Conservation (phyloP, 2,797 vertebrate genomes). For the Dryobates pubescens region DNA sequence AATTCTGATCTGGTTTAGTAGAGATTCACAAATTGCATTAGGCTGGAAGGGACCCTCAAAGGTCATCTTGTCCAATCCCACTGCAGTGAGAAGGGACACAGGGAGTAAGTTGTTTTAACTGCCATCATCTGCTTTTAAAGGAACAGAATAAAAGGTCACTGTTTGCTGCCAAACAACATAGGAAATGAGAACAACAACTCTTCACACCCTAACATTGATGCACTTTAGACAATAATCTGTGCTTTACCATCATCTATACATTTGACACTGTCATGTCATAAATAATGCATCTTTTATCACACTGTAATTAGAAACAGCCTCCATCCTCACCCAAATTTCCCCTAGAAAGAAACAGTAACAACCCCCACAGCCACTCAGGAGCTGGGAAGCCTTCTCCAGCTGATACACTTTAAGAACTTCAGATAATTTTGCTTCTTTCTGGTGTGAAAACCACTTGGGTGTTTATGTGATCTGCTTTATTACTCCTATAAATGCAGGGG, state of each 20-base stretch:
- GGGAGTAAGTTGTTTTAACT: not conserved
- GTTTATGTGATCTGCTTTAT: slow-evolving; percentile 34
- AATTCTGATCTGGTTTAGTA: not conserved
- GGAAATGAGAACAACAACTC: not conserved
- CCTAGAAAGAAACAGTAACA: not conserved
- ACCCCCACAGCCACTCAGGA: not conserved
- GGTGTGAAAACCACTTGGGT: slow-evolving; percentile 37
- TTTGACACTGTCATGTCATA: not conserved
- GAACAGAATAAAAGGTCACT: not conserved
- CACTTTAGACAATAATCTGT: not conserved
- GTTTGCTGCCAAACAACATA: not conserved
- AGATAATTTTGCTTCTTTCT: slow-evolving; percentile 39
- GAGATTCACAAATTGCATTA: too few species aligned
- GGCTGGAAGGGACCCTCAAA: too few species aligned
- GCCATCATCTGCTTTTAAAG: not conserved
- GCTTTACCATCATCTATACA: not conserved
- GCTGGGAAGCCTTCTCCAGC: not conserved
- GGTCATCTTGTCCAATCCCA: too few species aligned
- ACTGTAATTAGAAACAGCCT: not conserved
- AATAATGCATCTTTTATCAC: not conserved
- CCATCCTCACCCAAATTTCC: not conserved
- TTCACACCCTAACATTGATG: not conserved
- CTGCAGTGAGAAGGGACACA: not conserved
- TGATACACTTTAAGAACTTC: slow-evolving; percentile 14
- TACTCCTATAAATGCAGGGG: slow-evolving; percentile 27